phyloP scores from a whole-genome alignment of 2,797 vertebrate genomes.

The Melanotaenia boesemani region DNA sequence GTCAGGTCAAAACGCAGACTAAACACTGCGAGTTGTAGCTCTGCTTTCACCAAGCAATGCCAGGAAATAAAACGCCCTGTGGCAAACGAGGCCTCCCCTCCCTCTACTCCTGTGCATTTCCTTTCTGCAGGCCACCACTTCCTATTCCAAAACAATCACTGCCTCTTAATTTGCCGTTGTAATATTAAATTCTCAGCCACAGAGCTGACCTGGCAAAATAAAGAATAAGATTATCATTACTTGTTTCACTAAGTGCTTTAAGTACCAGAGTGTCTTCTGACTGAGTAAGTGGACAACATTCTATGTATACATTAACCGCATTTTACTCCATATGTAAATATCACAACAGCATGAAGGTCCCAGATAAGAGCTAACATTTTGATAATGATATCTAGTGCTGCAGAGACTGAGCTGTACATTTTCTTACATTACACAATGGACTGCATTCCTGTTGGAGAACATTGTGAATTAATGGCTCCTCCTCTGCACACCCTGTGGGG shows the following conservation, averaged over 20 bases:
- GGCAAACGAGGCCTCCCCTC: constrained; percentile 62
- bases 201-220: constrained; percentile 7
- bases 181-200: neutral
- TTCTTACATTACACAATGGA: constrained; percentile 44
- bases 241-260: neutral
- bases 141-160: constrained; percentile 64
- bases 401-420: constrained; percentile 5
- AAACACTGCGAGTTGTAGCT: constrained; percentile 20
- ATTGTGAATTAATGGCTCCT: constrained; percentile 23
- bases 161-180: constrained; percentile 16
- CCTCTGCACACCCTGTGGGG: constrained; percentile 2
- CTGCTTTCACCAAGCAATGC: constrained; percentile 49
- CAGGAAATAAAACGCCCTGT: constrained; percentile 78
- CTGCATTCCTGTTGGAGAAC: constrained; percentile 41
- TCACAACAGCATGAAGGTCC: neutral
- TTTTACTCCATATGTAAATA: neutral
- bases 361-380: constrained; percentile 7
- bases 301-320: neutral
- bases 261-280: neutral
- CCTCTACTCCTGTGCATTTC: constrained; percentile 66
- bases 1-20: constrained; percentile 25
- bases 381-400: constrained; percentile 7
- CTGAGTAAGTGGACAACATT: neutral
- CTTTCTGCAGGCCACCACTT: constrained; percentile 67
- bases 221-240: neutral